Evolutionary conservation across 2,888 invertebrate species (phyloP).

Genomic region (Ichneumon xanthorius): DNA sequence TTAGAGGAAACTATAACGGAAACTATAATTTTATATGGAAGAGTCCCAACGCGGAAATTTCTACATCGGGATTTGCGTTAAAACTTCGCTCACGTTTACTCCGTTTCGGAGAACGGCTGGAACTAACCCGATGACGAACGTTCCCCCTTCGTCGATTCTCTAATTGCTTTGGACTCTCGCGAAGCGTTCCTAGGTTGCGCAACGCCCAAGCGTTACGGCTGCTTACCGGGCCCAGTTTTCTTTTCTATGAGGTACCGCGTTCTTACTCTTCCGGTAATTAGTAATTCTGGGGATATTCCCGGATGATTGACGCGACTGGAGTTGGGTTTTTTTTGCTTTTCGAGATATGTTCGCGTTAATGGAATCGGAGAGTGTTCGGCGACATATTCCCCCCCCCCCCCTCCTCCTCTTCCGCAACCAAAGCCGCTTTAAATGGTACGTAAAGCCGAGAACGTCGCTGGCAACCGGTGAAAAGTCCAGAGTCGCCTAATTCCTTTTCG

Average conservation of each 20-base stretch:
- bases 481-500: constrained; percentile 14
- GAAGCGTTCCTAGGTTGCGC: constrained; percentile 49
- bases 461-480: constrained; percentile 20
- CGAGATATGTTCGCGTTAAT: not conserved
- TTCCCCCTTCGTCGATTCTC: constrained; percentile 27
- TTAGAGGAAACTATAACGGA: not conserved
- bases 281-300: constrained; percentile 26
- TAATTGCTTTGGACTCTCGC: constrained; percentile 30
- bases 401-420: too few species aligned
- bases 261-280: constrained; percentile 44
- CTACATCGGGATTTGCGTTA: not conserved
- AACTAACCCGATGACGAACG: constrained; percentile 22
- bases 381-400: not conserved
- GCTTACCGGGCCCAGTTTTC: constrained; percentile 28
- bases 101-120: constrained; percentile 1
- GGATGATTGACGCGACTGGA: constrained; percentile 33
- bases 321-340: constrained; percentile 4
- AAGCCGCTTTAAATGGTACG: constrained; percentile 20
- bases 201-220: constrained; percentile 34
- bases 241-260: constrained; percentile 33
- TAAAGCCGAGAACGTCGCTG: constrained; percentile 43
- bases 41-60: not conserved
- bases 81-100: constrained; percentile 21
- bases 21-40: not conserved
- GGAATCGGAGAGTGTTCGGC: constrained; percentile 30